Conservation (phyloP, 23 tunicate species). For the Halocynthia roretzi region DNA sequence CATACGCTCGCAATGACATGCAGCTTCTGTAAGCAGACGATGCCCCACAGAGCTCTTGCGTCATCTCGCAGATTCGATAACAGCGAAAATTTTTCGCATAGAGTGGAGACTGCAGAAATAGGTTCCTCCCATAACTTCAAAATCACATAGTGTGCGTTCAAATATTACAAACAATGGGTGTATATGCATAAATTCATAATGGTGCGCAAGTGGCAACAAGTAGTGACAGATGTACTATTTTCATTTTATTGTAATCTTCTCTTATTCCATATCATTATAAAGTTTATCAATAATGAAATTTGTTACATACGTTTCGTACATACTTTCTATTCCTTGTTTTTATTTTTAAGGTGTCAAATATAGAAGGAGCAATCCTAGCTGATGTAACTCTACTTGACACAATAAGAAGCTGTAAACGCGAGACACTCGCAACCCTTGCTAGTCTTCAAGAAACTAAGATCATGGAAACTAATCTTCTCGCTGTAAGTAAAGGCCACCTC, state of each 20-base stretch:
- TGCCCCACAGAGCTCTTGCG: too few relatives aligned
- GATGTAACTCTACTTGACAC: conserved; percentile 21
- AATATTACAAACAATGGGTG: too few relatives aligned
- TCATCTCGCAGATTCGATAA: too few relatives aligned
- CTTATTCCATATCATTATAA: background rate
- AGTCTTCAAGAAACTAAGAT: conserved; percentile 50
- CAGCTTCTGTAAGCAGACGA: too few relatives aligned
- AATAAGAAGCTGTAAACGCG: conserved; percentile 45
- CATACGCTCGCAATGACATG: too few relatives aligned
- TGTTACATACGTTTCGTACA: background rate
- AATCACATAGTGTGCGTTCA: too few relatives aligned
- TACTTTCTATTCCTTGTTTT: background rate
- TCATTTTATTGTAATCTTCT: background rate
- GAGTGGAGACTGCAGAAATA: too few relatives aligned
- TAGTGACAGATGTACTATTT: too few relatives aligned
- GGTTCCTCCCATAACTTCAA: too few relatives aligned
- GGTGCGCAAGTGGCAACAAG: too few relatives aligned
- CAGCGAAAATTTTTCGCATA: too few relatives aligned
- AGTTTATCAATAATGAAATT: background rate
- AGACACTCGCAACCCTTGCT: conserved; percentile 15
- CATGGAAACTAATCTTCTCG: conserved; percentile 58
- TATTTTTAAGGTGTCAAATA: conserved; percentile 44
- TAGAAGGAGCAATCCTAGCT: conserved; percentile 28
- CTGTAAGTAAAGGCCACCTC: conserved; percentile 11
- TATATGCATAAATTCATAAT: too few relatives aligned